These are phyloP conservation scores for Seriola quinqueradiata DNA, from an alignment of 2,113 vertebrate genomes.

Conservation along the genomic window DNA sequence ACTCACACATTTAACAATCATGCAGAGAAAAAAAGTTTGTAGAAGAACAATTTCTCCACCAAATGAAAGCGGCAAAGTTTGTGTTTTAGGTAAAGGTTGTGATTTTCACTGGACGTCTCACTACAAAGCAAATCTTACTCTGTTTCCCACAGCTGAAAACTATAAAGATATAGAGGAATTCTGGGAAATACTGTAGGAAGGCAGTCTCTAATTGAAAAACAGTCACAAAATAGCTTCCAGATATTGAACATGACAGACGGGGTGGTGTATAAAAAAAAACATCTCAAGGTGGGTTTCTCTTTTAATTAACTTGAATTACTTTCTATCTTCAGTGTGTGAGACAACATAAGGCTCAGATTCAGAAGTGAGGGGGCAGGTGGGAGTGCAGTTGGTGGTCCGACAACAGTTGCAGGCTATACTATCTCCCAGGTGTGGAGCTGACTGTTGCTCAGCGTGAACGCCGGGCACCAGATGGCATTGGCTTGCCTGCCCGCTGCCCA, in stretches of 20 bases:
- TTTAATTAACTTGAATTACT: constrained; percentile 10
- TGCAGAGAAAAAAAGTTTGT: too few relatives aligned
- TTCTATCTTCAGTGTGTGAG: neutral
- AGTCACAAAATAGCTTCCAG: neutral
- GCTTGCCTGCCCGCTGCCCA: constrained; percentile 48
- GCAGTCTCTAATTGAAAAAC: neutral
- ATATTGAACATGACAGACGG: neutral
- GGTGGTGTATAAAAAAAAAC: constrained; percentile 7
- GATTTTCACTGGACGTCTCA: neutral
- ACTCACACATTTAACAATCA: too few relatives aligned
- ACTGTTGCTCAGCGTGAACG: constrained; percentile 68
- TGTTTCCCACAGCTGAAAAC: constrained; percentile 6
- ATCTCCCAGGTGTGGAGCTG: constrained; percentile 76
- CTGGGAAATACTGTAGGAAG: neutral
- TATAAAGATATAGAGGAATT: neutral
- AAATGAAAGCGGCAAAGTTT: neutral
- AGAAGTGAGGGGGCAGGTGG: constrained; percentile 67
- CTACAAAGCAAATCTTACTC: neutral
- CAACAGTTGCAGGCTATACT: constrained; percentile 65
- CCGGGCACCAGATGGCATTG: constrained; percentile 74
- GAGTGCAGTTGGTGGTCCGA: constrained; percentile 69
- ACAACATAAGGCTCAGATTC: constrained; percentile 7
- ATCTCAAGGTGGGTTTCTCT: neutral
- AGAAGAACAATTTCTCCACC: too few relatives aligned
- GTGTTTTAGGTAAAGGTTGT: neutral